phyloP scores from a whole-genome alignment of 2,113 vertebrate species.

The Pseudolaguvia tuberculata region DNA sequence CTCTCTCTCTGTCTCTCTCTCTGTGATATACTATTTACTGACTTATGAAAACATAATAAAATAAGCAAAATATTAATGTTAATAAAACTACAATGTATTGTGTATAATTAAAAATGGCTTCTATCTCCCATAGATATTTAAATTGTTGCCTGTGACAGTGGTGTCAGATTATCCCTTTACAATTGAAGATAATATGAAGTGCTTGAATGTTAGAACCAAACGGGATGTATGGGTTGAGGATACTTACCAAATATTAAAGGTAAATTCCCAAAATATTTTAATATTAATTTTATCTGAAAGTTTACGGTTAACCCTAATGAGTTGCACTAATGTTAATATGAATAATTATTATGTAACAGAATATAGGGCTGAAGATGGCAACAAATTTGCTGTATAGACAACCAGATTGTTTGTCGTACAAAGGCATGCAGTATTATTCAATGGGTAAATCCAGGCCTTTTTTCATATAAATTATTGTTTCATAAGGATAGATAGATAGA shows the following conservation, averaged over 20 bases:
- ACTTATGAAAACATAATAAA: too few species aligned
- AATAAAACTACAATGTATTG: too few species aligned
- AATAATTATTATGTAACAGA: conserved; percentile 59
- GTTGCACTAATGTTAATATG: conserved; percentile 2
- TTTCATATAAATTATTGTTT: not conserved
- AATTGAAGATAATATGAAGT: conserved; percentile 37
- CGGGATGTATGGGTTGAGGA: conserved; percentile 26
- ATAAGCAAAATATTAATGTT: too few species aligned
- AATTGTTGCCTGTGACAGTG: conserved; percentile 52
- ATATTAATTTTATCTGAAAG: too few species aligned
- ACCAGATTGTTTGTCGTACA: conserved; percentile 58
- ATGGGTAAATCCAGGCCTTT: not conserved
- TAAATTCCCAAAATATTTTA: conserved; percentile 32
- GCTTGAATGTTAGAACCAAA: conserved; percentile 52
- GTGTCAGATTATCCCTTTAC: conserved; percentile 10
- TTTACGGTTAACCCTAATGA: not conserved
- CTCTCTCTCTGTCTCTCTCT: too few species aligned
- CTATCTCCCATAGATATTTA: conserved; percentile 56
- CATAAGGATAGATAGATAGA: too few species aligned
- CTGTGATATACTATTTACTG: too few species aligned
- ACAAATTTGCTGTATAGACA: conserved; percentile 53
- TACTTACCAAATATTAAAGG: conserved; percentile 52
- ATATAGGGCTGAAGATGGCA: conserved; percentile 73
- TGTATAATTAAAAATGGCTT: not conserved
- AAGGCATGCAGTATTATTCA: not conserved